These are phyloP conservation scores for Hexactinellida sp. DNA, from an alignment of 37 sponge, comb jelly and placozoan species.

Conservation along the genomic window DNA sequence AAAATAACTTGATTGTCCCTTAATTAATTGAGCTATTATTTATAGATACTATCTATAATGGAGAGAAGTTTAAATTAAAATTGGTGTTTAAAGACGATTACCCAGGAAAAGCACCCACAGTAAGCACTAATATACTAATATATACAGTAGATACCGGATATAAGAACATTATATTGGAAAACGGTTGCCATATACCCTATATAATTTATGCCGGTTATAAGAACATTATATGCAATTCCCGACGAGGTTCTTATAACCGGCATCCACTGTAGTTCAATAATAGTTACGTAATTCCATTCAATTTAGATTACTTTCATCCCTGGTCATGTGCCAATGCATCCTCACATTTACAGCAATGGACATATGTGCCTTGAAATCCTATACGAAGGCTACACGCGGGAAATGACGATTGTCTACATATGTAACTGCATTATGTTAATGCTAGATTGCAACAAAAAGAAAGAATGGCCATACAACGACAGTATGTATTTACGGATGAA, in stretches of 20 bases:
- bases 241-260: too few species aligned
- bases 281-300: too few species aligned
- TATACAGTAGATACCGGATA: too few species aligned
- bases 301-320: constrained; percentile 57
- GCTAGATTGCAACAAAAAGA: constrained; percentile 74
- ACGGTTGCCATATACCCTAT: too few species aligned
- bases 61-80: constrained; percentile 61
- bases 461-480: constrained; percentile 27
- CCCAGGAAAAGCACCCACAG: constrained; percentile 88
- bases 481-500: neutral
- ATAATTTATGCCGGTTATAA: too few species aligned
- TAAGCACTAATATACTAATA: constrained; percentile 23
- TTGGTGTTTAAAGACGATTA: constrained; percentile 66
- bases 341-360: constrained; percentile 94
- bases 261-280: too few species aligned
- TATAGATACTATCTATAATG: constrained; percentile 64
- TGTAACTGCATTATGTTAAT: constrained; percentile 89
- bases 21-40: too few species aligned
- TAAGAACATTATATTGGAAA: too few species aligned
- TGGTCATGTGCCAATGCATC: constrained; percentile 63
- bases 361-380: constrained; percentile 95
- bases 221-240: too few species aligned
- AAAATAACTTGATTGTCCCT: too few species aligned
- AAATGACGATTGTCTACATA: constrained; percentile 67
- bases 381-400: constrained; percentile 87